Evolutionary conservation across 2,888 invertebrate genomes (phyloP), one percentile per base, ranked within the genome.

Genomic region (Drosophila fulvimacula): DNA sequence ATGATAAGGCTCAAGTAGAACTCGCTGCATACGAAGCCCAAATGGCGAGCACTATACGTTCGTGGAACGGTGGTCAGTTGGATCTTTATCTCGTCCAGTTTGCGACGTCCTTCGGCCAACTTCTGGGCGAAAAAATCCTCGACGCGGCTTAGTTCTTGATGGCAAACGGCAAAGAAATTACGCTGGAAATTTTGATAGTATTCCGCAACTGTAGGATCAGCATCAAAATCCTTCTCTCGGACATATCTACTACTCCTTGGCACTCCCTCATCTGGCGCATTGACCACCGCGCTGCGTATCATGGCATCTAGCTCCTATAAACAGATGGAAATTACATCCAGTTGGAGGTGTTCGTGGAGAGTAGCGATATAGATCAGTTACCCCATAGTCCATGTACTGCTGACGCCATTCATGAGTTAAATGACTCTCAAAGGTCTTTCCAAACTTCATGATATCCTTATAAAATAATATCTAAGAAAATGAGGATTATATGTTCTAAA

Each of bases 401-500:
- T 98, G 98, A 71, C 99, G 95, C 99, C 99, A 99, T 94, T 99
- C 99, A 5, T 98, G 98, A 66, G 99, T 99, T 86, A 99, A 97
- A 92, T 98, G 98, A 51, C 98, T 97, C 66, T 96, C 95, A 69
- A 99, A 94, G 93, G 98, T 98, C 92, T 99, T 98, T 0, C 98
- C 97, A 93, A 99, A 99, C 94, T 98, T 99, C 99, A 99, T 99
- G 10, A 30, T 68, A 9, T 34, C 61, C 3, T 17, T 32, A 11
- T 4, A 27, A 11, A 48, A 3, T 34, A 4, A 13, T 17, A 17
- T 17, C 42, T 11, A 51, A 34, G 32, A 34, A 56, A 17, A 17
- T 17, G 41, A 41, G 27, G 10, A 27, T 19, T 36, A 17, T 36
- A 32, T 5, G 36, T 6, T 15, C 5, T 15, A 15, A 53, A 38